These are phyloP conservation scores for Bradynema listronoti DNA, from an alignment of 1,140 invertebrate species.

Conservation along the genomic window DNA sequence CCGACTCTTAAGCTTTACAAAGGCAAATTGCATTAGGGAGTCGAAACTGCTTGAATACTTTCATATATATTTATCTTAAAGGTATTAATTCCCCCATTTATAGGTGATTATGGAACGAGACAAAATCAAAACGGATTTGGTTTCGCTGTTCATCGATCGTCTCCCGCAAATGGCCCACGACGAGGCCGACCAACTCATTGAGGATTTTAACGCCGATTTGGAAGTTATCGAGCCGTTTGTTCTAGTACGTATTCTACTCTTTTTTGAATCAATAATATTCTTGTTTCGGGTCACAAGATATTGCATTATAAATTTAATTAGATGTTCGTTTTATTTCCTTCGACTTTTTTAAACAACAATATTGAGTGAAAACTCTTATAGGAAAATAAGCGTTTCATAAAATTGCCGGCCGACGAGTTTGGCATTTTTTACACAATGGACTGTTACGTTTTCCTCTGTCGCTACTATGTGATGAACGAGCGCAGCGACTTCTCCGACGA, in stretches of 20 bases:
- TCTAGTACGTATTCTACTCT: constrained; percentile 62
- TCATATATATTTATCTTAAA: constrained; percentile 14
- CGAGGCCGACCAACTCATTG: constrained; percentile 80
- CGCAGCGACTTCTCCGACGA: constrained; percentile 57
- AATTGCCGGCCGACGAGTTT: constrained; percentile 85
- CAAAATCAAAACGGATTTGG: constrained; percentile 74
- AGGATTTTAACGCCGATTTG: constrained; percentile 88
- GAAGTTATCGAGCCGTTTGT: constrained; percentile 96
- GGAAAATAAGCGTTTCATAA: constrained; percentile 83
- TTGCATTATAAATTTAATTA: constrained; percentile 4
- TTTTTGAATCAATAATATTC: constrained; percentile 2
- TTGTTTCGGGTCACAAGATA: no score
- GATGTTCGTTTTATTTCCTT: constrained; percentile 1
- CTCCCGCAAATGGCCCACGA: constrained; percentile 76
- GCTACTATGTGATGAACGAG: constrained; percentile 75
- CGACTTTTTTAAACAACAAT: not conserved
- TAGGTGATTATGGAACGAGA: constrained; percentile 61
- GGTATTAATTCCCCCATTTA: not conserved
- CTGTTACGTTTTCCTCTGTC: constrained; percentile 94
- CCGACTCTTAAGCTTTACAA: no score
- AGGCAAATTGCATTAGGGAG: no score
- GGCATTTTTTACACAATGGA: constrained; percentile 87
- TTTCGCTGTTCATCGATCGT: constrained; percentile 86
- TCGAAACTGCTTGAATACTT: no score
- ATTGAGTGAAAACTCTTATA: constrained; percentile 20